Base-by-base conservation (phyloP, 2,113 vertebrate species). In the Chloroceryle aenea region DNA sequence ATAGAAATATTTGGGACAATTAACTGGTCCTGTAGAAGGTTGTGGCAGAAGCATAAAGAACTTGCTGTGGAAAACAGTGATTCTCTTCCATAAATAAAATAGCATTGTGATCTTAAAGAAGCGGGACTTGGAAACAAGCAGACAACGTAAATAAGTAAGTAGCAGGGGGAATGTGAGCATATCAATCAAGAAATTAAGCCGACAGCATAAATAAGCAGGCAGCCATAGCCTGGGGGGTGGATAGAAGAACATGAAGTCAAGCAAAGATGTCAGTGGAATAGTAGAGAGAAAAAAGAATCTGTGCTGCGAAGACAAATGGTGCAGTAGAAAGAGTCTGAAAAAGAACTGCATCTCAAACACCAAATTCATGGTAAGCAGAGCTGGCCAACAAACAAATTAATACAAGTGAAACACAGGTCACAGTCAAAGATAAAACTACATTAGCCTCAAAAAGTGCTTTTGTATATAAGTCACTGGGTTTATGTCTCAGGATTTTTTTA, bases 141-240 rank as follows among this genome's bases (percentile, higher is more conserved):
- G 91, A 45, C 10, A 17, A 78, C 72, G 95, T 97, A 97, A 97
- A 96, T 96, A 97, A 97, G 36, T 97, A 96, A 96, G 90, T 75
- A 96, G 95, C 96, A 92, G 42, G 88, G 96, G 96, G 95, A 96
- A 94, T 82, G 92, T 90, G 95, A 96, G 96, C 92, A 93, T 96
- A 96, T 97, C 96, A 97, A 95, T 97, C 96, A 97, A 79, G 96
- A 90, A 97, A 97, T 96, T 96, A 97, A 97, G 96, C 93, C 80
- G 92, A 93, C 95, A 96, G 95, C 96, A 96, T 96, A 97, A 97
- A 97, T 96, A 97, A 96, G 94, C 90, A 97, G 95, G 90, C 92
- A 95, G 93, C 86, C 88, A 20, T 95, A 96, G 96, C 96, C 93
- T 64, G 48, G 86, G 93, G 96, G 92, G 50, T 79, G 90, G 93